A percentile compares a stretch with the other conserved stretches of the same genome.
Evolutionary conservation across 2,888 invertebrate species (phyloP).

Genomic region (Neelides folsomi): DNA sequence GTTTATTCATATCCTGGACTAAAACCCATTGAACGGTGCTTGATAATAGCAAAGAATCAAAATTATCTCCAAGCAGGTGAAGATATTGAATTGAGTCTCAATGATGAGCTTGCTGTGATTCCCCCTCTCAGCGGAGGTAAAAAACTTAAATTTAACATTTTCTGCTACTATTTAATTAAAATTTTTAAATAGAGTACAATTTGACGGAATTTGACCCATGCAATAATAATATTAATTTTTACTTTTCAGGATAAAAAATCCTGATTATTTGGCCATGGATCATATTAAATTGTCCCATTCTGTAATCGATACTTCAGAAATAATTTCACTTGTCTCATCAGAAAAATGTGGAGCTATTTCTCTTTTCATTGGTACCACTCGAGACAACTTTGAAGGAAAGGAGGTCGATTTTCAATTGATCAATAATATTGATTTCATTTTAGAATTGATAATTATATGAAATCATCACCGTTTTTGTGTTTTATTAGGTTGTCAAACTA

Average conservation of each 20-base stretch:
- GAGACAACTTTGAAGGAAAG: constrained; percentile 69
- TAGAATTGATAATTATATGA: not conserved
- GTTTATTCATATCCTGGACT: constrained; percentile 49
- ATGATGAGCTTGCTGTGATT: constrained; percentile 78
- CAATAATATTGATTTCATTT: not conserved
- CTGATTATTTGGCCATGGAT: constrained; percentile 51
- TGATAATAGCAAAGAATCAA: constrained; percentile 73
- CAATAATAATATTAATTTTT: no score
- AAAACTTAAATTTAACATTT: constrained; percentile 27
- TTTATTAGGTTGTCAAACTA: constrained; percentile 60
- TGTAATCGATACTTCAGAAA: constrained; percentile 52
- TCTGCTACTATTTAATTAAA: no score
- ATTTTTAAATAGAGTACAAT: no score
- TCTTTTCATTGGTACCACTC: constrained; percentile 75
- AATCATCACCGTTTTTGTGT: constrained; percentile 5
- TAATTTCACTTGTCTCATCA: constrained; percentile 52
- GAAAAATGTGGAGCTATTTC: constrained; percentile 76
- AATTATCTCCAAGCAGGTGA: constrained; percentile 51
- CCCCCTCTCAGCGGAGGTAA: constrained; percentile 89
- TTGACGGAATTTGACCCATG: no score
- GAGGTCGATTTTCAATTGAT: constrained; percentile 42
- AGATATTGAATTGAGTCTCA: constrained; percentile 47
- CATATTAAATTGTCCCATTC: constrained; percentile 53
- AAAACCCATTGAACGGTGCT: constrained; percentile 50
- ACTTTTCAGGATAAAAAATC: no score